phyloP scores from a whole-genome alignment of 2,888 invertebrate species.

The Pandemis corylana region DNA sequence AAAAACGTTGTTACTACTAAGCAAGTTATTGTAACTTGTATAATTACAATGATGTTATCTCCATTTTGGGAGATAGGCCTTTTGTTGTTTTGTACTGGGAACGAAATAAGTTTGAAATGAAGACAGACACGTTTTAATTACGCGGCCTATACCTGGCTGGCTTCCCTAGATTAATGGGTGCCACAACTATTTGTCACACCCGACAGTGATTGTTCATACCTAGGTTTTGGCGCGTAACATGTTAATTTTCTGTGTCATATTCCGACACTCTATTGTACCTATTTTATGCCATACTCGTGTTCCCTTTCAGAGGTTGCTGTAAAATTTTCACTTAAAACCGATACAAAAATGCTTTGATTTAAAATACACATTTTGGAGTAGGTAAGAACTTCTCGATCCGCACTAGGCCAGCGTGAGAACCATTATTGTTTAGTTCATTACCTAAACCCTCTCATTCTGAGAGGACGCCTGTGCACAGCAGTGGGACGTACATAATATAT shows the following conservation, averaged over 20 bases:
- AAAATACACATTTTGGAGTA: too few relatives aligned
- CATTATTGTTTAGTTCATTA: too few relatives aligned
- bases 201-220: background rate
- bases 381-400: too few relatives aligned
- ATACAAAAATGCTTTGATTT: too few relatives aligned
- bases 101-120: slow-evolving; percentile 16
- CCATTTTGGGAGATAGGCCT: background rate
- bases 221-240: background rate
- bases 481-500: too few relatives aligned
- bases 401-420: too few relatives aligned
- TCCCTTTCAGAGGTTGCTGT: too few relatives aligned
- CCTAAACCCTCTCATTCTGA: too few relatives aligned
- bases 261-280: background rate
- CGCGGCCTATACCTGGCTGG: slow-evolving; percentile 4
- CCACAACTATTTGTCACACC: slow-evolving; percentile 1
- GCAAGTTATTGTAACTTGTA: background rate
- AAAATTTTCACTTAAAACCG: too few relatives aligned
- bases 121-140: slow-evolving; percentile 17
- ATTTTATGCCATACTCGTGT: background rate
- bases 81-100: slow-evolving; percentile 8
- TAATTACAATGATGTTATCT: slow-evolving; percentile 18
- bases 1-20: background rate
- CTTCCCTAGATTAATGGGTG: slow-evolving; percentile 13
- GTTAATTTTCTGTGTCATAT: background rate
- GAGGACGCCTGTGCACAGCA: too few relatives aligned